phyloP scores from a whole-genome alignment of 2,888 invertebrate genomes.

The Xylota sylvarum region DNA sequence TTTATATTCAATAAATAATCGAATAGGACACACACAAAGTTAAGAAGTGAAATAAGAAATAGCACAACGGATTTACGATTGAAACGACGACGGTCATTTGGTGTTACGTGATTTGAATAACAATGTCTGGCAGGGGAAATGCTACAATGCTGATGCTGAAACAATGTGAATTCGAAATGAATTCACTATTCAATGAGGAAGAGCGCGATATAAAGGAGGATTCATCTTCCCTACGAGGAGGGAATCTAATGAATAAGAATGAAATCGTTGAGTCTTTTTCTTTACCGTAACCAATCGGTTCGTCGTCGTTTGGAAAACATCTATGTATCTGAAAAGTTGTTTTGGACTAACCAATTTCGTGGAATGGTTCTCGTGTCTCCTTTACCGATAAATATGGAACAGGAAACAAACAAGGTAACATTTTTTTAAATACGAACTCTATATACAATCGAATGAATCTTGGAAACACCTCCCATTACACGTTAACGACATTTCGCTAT shows the following conservation, averaged over 20 bases:
- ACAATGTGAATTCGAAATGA: conserved; percentile 42
- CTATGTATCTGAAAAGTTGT: too few species aligned
- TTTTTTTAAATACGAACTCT: too few species aligned
- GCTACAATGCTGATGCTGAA: background rate
- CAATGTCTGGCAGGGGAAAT: conserved; percentile 2
- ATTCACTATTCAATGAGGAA: conserved; percentile 5
- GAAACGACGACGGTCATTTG: conserved; percentile 25
- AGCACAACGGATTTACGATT: conserved; percentile 31
- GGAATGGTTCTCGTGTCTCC: too few species aligned
- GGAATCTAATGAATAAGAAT: conserved; percentile 1
- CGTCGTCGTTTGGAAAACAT: too few species aligned
- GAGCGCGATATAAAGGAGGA: background rate
- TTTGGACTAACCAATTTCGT: too few species aligned
- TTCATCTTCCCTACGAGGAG: conserved; percentile 4
- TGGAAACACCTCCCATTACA: too few species aligned
- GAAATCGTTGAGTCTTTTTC: background rate
- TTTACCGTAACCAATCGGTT: too few species aligned
- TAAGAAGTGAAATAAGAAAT: conserved; percentile 13
- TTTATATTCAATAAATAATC: conserved; percentile 46
- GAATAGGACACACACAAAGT: conserved; percentile 15
- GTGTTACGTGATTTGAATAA: conserved; percentile 54
- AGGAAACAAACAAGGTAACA: too few species aligned
- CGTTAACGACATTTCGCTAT: too few species aligned
- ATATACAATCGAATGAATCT: too few species aligned
- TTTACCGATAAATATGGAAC: too few species aligned